A percentile compares a stretch with the other conserved stretches of the same genome.
phyloP scores from a whole-genome alignment of 2,113 vertebrate genomes.

The Toxostoma redivivum region DNA sequence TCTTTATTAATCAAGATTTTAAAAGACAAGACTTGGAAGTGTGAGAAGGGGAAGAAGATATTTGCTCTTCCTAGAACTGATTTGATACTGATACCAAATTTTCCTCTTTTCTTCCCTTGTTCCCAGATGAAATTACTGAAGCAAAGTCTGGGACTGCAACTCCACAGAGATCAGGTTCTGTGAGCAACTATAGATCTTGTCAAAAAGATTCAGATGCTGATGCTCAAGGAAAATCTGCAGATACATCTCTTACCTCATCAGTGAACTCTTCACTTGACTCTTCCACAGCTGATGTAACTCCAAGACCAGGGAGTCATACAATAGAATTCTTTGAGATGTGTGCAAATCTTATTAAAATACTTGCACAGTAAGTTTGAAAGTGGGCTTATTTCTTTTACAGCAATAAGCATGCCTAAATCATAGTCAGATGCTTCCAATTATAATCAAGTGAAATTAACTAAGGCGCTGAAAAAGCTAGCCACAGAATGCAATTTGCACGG shows the following conservation, averaged over 20 bases:
- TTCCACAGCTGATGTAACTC: constrained; percentile 77
- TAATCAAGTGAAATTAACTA: constrained; percentile 80
- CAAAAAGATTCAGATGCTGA: constrained; percentile 86
- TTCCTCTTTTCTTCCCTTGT: neutral
- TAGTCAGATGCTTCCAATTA: constrained; percentile 83
- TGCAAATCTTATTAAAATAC: constrained; percentile 98
- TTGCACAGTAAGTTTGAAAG: constrained; percentile 89
- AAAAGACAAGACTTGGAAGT: neutral
- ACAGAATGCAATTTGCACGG: constrained; percentile 71
- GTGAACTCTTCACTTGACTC: constrained; percentile 90
- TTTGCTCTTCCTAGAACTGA: neutral
- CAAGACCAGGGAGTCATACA: constrained; percentile 94
- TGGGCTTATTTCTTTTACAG: constrained; percentile 85
- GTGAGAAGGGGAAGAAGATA: neutral
- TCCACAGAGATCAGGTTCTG: constrained; percentile 89
- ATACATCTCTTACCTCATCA: constrained; percentile 88
- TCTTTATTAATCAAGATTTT: neutral
- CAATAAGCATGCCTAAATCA: constrained; percentile 95
- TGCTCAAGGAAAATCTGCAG: constrained; percentile 77
- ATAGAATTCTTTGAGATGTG: constrained; percentile 99
- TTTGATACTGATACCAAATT: neutral
- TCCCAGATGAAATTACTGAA: constrained; percentile 89
- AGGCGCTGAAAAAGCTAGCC: constrained; percentile 77
- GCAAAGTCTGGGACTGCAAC: constrained; percentile 90
- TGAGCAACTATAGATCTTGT: constrained; percentile 85